These are phyloP conservation scores for Drosophila auraria DNA, from an alignment of 1,140 invertebrate species.

Conservation along the genomic window DNA sequence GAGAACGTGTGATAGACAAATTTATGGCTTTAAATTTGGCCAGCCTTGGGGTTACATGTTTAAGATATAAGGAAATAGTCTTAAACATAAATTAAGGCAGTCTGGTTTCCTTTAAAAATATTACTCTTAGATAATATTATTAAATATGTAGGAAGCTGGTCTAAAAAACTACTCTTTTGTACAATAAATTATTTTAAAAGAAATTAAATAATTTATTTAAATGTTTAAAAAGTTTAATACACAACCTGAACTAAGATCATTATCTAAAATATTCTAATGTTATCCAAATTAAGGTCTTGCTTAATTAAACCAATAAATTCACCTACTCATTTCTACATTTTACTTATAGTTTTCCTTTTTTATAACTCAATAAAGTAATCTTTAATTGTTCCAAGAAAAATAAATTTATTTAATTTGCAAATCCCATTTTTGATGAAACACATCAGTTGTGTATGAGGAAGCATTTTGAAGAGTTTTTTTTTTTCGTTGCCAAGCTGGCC, in stretches of 20 bases:
- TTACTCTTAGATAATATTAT: not conserved
- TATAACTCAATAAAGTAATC: constrained; percentile 20
- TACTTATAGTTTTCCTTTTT: not conserved
- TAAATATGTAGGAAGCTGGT: not conserved
- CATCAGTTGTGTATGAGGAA: constrained; percentile 34
- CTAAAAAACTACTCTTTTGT: not conserved
- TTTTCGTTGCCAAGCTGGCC: constrained; percentile 56
- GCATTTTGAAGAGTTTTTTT: constrained; percentile 14
- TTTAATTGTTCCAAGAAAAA: not conserved
- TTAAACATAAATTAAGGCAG: not conserved
- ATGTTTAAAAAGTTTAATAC: too few species aligned
- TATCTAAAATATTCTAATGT: constrained; percentile 13
- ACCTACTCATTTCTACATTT: constrained; percentile 1
- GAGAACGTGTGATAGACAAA: constrained; percentile 48
- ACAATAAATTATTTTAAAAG: not conserved
- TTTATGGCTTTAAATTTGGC: constrained; percentile 30
- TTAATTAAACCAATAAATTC: constrained; percentile 4
- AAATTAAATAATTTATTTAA: too few species aligned
- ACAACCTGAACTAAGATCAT: not conserved
- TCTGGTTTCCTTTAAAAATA: too few species aligned
- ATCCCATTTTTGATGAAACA: constrained; percentile 30
- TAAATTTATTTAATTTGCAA: constrained; percentile 18
- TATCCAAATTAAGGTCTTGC: not conserved
- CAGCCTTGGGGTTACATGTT: constrained; percentile 21
- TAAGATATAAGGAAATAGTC: not conserved